Conservation (phyloP, 2,113 vertebrate species). For the Nycticorax nycticorax region DNA sequence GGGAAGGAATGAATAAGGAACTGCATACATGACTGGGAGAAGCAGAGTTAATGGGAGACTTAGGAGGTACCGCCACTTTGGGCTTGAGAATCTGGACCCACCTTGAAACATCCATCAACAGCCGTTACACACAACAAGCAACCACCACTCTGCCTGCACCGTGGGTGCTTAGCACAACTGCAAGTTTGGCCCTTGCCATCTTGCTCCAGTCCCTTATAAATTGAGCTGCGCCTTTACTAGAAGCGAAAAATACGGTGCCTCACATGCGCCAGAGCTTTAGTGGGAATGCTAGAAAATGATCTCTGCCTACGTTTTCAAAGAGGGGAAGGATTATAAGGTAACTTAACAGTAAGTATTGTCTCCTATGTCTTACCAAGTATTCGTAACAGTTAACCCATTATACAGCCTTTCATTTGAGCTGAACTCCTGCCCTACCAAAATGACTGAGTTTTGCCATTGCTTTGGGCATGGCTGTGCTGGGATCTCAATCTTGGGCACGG, state of each 20-base stretch:
- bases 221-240: not conserved
- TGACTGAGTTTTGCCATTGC: not conserved
- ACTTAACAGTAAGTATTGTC: not conserved
- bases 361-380: not conserved
- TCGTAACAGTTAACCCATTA: not conserved
- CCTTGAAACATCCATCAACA: not conserved
- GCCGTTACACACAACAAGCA: not conserved
- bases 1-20: not conserved
- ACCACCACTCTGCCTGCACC: not conserved
- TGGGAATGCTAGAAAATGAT: not conserved
- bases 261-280: not conserved
- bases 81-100: not conserved
- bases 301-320: not conserved
- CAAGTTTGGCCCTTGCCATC: not conserved
- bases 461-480: not conserved
- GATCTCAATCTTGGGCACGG: not conserved
- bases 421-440: not conserved
- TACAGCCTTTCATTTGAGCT: not conserved
- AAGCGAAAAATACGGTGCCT: not conserved
- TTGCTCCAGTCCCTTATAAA: not conserved
- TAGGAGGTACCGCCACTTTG: accelerated
- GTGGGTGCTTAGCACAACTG: not conserved
- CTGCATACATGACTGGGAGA: not conserved
- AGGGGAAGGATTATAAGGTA: not conserved
- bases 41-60: not conserved